Base-by-base conservation (phyloP, 2,113 vertebrate genomes). In the Ammodramus savannarum region DNA sequence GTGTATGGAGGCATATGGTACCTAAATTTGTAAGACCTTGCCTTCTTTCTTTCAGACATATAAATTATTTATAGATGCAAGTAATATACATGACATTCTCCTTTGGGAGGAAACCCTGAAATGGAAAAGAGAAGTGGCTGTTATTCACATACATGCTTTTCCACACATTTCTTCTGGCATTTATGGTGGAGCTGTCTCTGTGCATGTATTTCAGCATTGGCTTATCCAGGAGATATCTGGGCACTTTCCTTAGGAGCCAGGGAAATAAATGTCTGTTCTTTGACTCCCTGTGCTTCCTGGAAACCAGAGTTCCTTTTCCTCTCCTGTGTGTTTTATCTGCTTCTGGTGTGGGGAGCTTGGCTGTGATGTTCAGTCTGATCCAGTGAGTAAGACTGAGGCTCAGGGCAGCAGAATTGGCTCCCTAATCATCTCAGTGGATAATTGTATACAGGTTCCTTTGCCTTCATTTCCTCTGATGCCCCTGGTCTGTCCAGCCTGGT, bases 11-110 rank as follows among this genome's bases (percentile, higher is more conserved):
- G 75, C 85, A 88, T 92, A 94, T 59, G 75, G 79, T 51, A 55
- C 71, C 58, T 88, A 85, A 85, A 75, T 82, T 83, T 83, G 46
- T 80, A 80, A 92, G 75, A 86, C 59, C 43, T 80, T 41, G 54
- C 72, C 74, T 76, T 57, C 78, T 69, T 96, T 91, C 78, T 92
- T 92, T 80, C 76, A 83, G 79, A 46, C 71, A 66, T 7, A 62
- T 73, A 71, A 87, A 73, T 86, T 94, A 92, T 86, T 93, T 94
- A 69, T 93, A 94, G 94, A 54, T 58, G 29, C 15, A 61, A 80
- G 85, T 62, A 80, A 95, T 32, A 77, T 32, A 58, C 32, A 39
- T 0, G 73, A 39, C 72, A 34, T 88, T 79, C 55, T 91, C 41
- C 51, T 83, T 59, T 54, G 88, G 68, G 92, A 88, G 54, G 84